Evolutionary conservation across 2,888 invertebrate genomes (phyloP), one percentile per base, ranked within the genome.

Genomic region (Dorcus parallelipipedus): DNA sequence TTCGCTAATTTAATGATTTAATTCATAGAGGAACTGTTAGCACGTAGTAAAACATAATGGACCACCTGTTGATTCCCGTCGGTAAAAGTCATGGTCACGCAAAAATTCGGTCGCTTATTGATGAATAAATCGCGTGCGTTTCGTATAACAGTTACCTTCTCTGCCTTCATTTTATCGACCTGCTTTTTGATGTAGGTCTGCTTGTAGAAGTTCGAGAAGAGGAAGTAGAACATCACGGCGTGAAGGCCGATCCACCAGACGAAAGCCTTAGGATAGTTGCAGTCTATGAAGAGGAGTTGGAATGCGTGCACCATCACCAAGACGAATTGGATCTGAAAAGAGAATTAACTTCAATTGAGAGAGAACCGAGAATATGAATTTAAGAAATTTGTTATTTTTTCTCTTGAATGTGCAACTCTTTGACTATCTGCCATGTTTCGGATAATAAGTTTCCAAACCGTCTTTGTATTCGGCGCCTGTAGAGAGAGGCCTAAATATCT

Each of bases 171-270:
- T 52, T 55, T 59, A 6, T 49, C 26, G 26, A 40, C 54, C 20
- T 41, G 38, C 43, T 47, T 59, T 23, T 43, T 50, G 17, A 53
- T 76, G 78, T 93, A 93, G 3, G 90, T 84, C 69, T 90, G 84
- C 69, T 88, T 86, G 83, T 96, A 97, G 83, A 97, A 97, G 75
- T 92, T 87, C 1, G 90, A 89, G 84, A 97, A 97, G 54, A 97
- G 85, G 80, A 93, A 88, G 76, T 93, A 93, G 84, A 97, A 97
- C 82, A 97, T 89, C 38, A 95, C 82, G 1, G 95, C 94, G 79
- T 97, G 95, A 74, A 90, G 83, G 62, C 93, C 93, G 74, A 97
- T 97, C 87, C 90, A 93, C 88, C 91, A 93, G 63, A 90, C 90
- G 77, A 94, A 93, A 3, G 88, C 89, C 57, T 88, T 86, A 0